Conservation (phyloP, 2,113 vertebrate species). For the Rhagologus leucostigma region DNA sequence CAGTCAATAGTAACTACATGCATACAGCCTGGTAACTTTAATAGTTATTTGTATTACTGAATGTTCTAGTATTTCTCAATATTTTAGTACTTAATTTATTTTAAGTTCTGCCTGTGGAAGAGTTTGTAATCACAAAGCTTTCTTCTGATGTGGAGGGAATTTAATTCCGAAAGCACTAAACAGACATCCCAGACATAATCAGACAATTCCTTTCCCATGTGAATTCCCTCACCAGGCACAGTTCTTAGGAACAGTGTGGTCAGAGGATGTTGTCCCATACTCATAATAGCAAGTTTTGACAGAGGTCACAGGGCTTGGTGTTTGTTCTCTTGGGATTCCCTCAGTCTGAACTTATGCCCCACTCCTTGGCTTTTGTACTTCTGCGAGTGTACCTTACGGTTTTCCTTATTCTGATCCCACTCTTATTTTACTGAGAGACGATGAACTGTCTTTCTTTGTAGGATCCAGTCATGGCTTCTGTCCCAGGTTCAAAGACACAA, state of each 20-base stretch:
- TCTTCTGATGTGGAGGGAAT: background rate
- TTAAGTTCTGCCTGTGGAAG: background rate
- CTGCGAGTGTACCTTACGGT: background rate
- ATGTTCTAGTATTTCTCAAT: background rate
- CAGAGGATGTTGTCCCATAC: background rate
- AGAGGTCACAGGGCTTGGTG: background rate
- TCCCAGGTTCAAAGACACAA: background rate
- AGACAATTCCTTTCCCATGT: background rate
- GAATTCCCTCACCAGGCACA: background rate
- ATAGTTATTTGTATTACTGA: background rate
- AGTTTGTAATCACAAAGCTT: background rate
- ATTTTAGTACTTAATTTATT: background rate
- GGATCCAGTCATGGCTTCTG: background rate
- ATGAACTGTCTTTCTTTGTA: background rate
- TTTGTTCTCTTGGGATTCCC: background rate
- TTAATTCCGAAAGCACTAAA: background rate
- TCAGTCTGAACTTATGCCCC: background rate
- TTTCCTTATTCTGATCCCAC: background rate
- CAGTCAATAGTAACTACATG: background rate
- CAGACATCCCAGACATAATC: background rate
- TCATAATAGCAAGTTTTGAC: background rate
- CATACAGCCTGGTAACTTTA: background rate
- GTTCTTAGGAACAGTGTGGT: background rate
- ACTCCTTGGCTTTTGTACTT: background rate
- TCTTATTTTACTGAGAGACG: background rate